A percentile compares a stretch with the other conserved stretches of the same genome.
Conservation (phyloP, 2,888 invertebrate genomes). For the Yponomeuta cagnagella region DNA sequence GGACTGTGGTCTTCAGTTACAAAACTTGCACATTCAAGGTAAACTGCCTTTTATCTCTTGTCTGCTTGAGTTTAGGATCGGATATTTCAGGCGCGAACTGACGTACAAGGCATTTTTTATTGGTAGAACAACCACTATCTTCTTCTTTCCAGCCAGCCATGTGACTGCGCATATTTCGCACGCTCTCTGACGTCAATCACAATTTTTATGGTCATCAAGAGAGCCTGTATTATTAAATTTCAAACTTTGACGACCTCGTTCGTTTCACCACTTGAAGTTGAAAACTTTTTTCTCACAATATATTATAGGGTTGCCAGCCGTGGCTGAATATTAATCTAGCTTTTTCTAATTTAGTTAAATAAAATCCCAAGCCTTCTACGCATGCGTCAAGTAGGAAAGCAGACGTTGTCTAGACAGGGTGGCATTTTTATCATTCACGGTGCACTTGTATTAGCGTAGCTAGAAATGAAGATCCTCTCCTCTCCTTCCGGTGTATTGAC, state of each 20-base stretch:
- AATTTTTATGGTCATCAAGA: background rate
- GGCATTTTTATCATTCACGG: conserved; percentile 28
- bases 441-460: conserved; percentile 3
- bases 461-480: background rate
- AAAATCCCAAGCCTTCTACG: conserved; percentile 24
- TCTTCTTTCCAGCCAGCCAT: background rate
- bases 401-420: conserved; percentile 61
- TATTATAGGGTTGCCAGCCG: background rate
- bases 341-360: background rate
- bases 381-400: conserved; percentile 41
- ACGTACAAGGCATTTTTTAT: background rate
- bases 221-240: background rate
- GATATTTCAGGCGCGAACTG: background rate
- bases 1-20: conserved; percentile 24
- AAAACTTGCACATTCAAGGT: background rate
- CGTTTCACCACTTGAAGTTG: too few species aligned
- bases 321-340: background rate
- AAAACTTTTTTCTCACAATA: background rate
- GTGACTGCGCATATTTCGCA: background rate
- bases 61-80: background rate
- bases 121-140: background rate
- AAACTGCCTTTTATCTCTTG: background rate
- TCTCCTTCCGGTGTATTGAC: background rate
- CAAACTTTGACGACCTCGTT: background rate
- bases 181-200: background rate